Base-by-base conservation (phyloP, 2,113 vertebrate species). In the Craseonycteris thonglongyai region DNA sequence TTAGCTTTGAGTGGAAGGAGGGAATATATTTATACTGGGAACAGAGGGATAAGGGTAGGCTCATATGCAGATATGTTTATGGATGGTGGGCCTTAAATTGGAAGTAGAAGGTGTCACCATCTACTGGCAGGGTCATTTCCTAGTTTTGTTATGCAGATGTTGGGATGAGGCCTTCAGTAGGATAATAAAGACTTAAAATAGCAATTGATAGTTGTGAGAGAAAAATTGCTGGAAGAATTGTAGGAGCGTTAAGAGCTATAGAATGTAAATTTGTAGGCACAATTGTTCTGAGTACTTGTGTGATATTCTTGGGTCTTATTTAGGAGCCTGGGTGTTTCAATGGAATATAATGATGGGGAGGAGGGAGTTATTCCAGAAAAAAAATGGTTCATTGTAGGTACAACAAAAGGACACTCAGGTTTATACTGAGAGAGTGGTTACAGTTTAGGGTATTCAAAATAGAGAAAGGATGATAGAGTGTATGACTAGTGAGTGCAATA, bases 371-470 rank as follows among this genome's bases (percentile, higher is more conserved):
- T 88, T 95, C 24, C 21, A 42, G 49, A 65, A 65, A 79, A 83
- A 80, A 92, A 84, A 33, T 79, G 47, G 4, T 78, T 63, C 47
- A 61, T 90, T 84, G 21, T 88, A 94, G 19, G 19, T 56, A 42
- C 13, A 87, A 26, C 47, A 22, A 58, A 95, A 92, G 40, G 30
- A 72, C 26, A 54, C 4, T 69, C 21, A 66, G 22, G 51, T 33
- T 83, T 87, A 42, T 69, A 12, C 35, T 88, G 42, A 88, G 56
- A 81, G 66, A 85, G 38, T 58, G n/a, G 19, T 93, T 94, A 18
- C 90, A 83, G 59, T 75, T 95, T 83, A 66, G 58, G 58, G 88
- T 56, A 68, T 69, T 61, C 42, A 78, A 85, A 88, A 90, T 65
- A 26, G 51, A 81, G 26, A 56, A 89, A 51, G 28, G 69, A 40